These are phyloP conservation scores for Phrynosoma platyrhinos DNA, from an alignment of 2,113 vertebrate genomes.

Conservation along the genomic window DNA sequence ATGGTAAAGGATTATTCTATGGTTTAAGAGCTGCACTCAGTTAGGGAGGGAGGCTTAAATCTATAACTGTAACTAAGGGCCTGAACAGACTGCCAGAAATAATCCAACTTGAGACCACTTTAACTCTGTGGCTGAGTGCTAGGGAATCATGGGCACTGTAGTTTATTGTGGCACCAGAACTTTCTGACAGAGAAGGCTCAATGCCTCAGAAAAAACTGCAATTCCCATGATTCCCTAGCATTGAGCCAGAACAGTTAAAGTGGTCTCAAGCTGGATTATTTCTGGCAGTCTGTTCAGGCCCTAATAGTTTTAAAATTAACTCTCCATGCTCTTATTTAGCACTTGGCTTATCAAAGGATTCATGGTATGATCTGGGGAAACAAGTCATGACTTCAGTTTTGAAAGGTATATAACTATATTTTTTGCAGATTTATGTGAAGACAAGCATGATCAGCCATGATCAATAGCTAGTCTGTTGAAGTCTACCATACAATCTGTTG, in stretches of 20 bases:
- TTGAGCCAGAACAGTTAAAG: no score
- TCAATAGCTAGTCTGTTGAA: slow-evolving; percentile 12
- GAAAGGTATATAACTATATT: neutral
- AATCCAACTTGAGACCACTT: no score
- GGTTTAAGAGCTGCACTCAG: neutral
- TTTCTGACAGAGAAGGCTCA: no score
- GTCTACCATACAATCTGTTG: slow-evolving; percentile 1
- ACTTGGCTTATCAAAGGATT: neutral
- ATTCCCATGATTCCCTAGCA: no score
- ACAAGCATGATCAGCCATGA: neutral
- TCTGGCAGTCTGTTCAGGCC: no score
- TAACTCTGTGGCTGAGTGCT: no score
- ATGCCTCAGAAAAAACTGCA: no score
- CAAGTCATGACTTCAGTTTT: neutral
- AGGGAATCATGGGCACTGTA: no score
- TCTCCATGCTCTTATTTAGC: neutral
- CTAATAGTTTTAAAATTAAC: neutral
- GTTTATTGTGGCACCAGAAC: no score
- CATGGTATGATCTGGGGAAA: neutral
- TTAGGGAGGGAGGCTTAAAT: neutral
- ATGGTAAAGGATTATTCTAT: neutral
- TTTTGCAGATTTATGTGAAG: neutral
- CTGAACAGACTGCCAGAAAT: no score
- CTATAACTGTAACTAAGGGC: neutral
- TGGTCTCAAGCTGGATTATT: no score